Evolutionary conservation across 2,888 invertebrate genomes (phyloP).

Genomic region (Hipparchia sbordonii): DNA sequence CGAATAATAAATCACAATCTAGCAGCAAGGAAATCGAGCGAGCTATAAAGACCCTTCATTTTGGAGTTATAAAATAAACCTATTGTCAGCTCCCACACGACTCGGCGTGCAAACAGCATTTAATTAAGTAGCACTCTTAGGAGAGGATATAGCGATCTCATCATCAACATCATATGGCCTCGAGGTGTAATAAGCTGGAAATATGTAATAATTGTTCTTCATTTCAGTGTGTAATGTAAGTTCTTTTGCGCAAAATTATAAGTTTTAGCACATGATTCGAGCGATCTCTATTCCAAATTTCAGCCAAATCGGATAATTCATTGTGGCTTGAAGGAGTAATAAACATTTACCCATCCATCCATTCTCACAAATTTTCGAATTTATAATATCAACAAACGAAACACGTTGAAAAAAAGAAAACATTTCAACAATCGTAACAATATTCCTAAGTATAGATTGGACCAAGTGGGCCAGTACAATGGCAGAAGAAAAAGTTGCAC

Average conservation of each 20-base stretch:
- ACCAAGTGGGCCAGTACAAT: background rate
- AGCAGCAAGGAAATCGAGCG: constrained; percentile 16
- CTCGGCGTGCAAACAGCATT: constrained; percentile 36
- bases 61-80: constrained; percentile 41
- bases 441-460: too few relatives aligned
- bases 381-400: background rate
- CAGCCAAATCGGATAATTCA: too few relatives aligned
- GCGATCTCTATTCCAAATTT: too few relatives aligned
- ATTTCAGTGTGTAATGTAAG: too few relatives aligned
- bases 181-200: too few relatives aligned
- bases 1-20: constrained; percentile 21
- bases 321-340: too few relatives aligned
- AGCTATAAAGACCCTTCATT: constrained; percentile 38
- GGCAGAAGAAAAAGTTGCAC: background rate
- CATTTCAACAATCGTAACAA: background rate
- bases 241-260: too few relatives aligned
- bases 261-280: too few relatives aligned
- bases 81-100: constrained; percentile 47
- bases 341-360: too few relatives aligned
- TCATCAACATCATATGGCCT: background rate
- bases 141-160: background rate
- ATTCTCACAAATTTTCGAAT: too few relatives aligned
- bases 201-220: too few relatives aligned
- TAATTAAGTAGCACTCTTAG: background rate
- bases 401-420: background rate